These are phyloP conservation scores for Calliopsis andreniformis DNA, from an alignment of 1,140 invertebrate species.

Conservation along the genomic window DNA sequence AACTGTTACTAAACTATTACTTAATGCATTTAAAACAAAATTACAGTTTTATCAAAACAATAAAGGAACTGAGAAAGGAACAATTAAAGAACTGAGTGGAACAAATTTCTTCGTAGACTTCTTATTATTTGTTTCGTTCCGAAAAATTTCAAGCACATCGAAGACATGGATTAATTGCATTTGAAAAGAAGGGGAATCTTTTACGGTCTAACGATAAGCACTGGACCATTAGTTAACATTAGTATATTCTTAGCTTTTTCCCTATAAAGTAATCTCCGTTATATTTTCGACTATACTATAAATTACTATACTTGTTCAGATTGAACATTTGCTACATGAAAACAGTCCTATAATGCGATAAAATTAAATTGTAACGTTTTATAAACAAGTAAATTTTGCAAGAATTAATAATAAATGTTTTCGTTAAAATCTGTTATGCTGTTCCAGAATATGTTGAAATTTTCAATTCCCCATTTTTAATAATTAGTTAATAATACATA, in stretches of 20 bases:
- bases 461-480: too few relatives aligned
- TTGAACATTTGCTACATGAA: not conserved
- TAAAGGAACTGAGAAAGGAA: too few relatives aligned
- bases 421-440: too few relatives aligned
- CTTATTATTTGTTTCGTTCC: conserved; percentile 32
- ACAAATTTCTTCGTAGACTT: conserved; percentile 37
- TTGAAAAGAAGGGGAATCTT: conserved; percentile 31
- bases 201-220: conserved; percentile 24
- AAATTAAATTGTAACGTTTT: too few relatives aligned
- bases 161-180: conserved; percentile 59
- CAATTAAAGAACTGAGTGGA: too few relatives aligned
- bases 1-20: too few relatives aligned
- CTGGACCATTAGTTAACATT: conserved; percentile 51
- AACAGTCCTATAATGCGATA: not conserved
- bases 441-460: too few relatives aligned
- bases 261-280: conserved; percentile 32
- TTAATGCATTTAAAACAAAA: not conserved
- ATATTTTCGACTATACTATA: conserved; percentile 20
- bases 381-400: too few relatives aligned
- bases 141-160: conserved; percentile 57
- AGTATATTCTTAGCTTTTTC: conserved; percentile 16
- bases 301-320: not conserved
- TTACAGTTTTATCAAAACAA: not conserved
- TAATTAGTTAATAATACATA: too few relatives aligned
- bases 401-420: too few relatives aligned